Conservation (phyloP, 1,140 invertebrate species). For the Diabrotica undecimpunctata region DNA sequence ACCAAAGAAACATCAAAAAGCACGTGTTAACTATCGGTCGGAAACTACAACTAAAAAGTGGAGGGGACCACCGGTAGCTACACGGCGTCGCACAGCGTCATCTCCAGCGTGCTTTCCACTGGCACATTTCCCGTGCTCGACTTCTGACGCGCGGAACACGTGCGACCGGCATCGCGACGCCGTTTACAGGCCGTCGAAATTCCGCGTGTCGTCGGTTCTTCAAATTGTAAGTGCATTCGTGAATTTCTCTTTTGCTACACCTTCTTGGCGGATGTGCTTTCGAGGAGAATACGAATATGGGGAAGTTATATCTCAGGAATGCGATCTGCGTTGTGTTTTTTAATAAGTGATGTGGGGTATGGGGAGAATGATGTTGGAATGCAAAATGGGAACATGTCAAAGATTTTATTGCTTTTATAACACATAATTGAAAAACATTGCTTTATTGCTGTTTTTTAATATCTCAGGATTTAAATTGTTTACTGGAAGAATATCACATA, state of each 20-base stretch:
- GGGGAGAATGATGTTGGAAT: too few relatives aligned
- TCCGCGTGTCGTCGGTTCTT: neutral
- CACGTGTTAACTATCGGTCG: neutral
- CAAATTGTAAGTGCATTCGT: neutral
- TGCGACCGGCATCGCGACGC: neutral
- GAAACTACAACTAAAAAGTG: neutral
- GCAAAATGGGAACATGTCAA: too few relatives aligned
- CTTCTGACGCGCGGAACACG: slow-evolving; percentile 9
- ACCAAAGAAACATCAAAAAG: neutral
- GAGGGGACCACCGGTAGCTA: neutral
- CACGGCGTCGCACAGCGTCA: slow-evolving; percentile 6
- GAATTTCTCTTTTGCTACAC: neutral
- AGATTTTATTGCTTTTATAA: too few relatives aligned
- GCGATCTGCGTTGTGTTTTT: too few relatives aligned
- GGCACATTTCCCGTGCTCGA: slow-evolving; percentile 5
- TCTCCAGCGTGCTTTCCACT: slow-evolving; percentile 5
- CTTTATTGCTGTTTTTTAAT: too few relatives aligned
- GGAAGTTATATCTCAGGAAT: neutral
- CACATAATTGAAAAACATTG: too few relatives aligned
- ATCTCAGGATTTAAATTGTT: too few relatives aligned
- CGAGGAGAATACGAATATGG: neutral
- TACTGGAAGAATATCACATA: too few relatives aligned
- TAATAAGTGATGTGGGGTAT: too few relatives aligned
- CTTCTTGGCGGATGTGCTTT: neutral
- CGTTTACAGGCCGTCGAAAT: neutral